Evolutionary conservation across 2,888 invertebrate genomes (phyloP), one percentile per base, ranked within the genome.

Genomic region (Eupithecia subumbrata): DNA sequence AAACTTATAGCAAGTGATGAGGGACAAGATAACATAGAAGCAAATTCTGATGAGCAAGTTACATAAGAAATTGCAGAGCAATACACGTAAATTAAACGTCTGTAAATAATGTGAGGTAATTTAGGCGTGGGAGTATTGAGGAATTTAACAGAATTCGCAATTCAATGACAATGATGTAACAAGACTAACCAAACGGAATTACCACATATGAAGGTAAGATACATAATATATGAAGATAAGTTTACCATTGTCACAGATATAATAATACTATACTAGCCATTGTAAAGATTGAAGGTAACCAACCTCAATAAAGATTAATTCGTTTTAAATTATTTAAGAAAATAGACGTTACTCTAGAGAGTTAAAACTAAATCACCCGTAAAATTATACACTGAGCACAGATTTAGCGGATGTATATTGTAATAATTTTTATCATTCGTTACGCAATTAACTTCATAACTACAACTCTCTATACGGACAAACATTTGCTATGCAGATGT

Each of bases 381-480:
- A 64, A 75, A 68, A 66, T 37, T 69, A 70, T 72, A 69, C n/a
- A 63, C 37, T 30, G 37, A 71, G 48, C 64, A 64, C 22, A 69
- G 34, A 67, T 37, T 69, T 25, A 66, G 69, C 77, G 73, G 60
- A 70, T 71, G 71, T 69, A 48, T 56, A 43, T 66, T 16, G 66
- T 68, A 45, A 71, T 73, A 78, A 73, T 78, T 76, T 76, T 73
- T 69, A 73, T 70, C 67, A 75, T 67, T 75, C 60, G 77, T 82
- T 82, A 75, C 79, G 79, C 78, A 82, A 82, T 80, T 81, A 81
- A 82, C 72, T 80, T 81, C 81, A 80, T 84, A 78, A 82, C 74
- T 83, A 76, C 81, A 81, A 85, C 85, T 84, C 86, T 85, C 82
- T 82, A 86, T 85, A 79, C 87, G 84, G 84, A 85, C 82, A 84